Percentiles rank a stretch among this genome's conserved stretches.
These are phyloP conservation scores for Allophyes oxyacanthae DNA, from an alignment of 2,888 invertebrate genomes.

Conservation along the genomic window DNA sequence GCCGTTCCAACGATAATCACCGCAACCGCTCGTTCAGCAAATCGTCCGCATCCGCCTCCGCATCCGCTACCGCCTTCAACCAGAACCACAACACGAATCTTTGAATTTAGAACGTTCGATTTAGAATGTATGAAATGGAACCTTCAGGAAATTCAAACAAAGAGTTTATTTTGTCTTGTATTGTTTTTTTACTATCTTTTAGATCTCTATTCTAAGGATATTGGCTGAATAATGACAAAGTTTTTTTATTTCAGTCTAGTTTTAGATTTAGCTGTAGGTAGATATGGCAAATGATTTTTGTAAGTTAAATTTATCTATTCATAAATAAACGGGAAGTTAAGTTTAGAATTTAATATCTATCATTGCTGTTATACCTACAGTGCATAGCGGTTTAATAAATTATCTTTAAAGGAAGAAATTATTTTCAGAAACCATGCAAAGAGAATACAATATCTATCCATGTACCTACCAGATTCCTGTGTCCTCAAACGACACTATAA, in stretches of 20 bases:
- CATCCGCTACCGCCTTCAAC: slow-evolving; percentile 58
- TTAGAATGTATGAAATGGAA: slow-evolving; percentile 34
- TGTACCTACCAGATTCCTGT: no score
- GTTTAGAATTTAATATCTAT: no score
- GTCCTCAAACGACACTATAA: no score
- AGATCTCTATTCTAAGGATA: slow-evolving; percentile 31
- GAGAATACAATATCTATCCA: no score
- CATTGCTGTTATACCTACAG: no score
- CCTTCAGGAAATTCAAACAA: slow-evolving; percentile 9
- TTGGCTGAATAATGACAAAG: slow-evolving; percentile 18
- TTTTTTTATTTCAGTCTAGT: slow-evolving; percentile 22
- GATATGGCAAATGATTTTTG: slow-evolving; percentile 4
- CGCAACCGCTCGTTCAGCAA: slow-evolving; percentile 62
- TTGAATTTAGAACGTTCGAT: slow-evolving; percentile 26
- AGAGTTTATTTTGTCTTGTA: slow-evolving; percentile 16
- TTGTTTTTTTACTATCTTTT: slow-evolving; percentile 32
- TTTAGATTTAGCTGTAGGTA: slow-evolving; percentile 24
- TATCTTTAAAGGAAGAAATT: no score
- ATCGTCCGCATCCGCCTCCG: slow-evolving; percentile 64
- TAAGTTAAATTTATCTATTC: no score
- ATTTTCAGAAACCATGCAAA: no score
- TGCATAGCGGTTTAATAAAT: no score
- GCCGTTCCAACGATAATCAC: slow-evolving; percentile 54
- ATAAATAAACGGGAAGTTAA: no score
- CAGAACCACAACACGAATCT: slow-evolving; percentile 51